These are phyloP conservation scores for Eurytoma californica DNA, from an alignment of 2,888 invertebrate genomes.

Conservation along the genomic window DNA sequence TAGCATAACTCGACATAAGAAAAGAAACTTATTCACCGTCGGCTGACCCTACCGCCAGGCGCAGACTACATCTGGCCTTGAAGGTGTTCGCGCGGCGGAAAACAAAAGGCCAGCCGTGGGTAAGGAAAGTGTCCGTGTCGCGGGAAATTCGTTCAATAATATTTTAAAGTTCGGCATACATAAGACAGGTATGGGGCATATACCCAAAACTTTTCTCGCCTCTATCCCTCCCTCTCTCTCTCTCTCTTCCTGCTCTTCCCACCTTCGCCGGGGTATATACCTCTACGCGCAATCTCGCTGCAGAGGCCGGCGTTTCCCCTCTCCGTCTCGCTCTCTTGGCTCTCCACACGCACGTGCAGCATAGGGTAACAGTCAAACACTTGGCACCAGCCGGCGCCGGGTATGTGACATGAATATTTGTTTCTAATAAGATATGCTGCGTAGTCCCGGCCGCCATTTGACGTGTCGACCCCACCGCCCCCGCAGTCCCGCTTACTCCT, in stretches of 20 bases:
- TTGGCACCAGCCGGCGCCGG: conserved; percentile 74
- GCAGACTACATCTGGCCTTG: too few species aligned
- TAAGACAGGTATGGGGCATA: conserved; percentile 62
- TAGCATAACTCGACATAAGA: background rate
- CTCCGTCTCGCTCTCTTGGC: conserved; percentile 8
- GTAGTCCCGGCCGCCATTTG: conserved; percentile 66
- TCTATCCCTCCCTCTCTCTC: conserved; percentile 10
- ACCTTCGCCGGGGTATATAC: background rate
- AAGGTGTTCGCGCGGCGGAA: background rate
- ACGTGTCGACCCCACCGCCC: conserved; percentile 58
- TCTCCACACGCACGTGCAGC: conserved; percentile 71
- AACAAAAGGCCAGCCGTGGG: background rate
- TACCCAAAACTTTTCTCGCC: conserved; percentile 59
- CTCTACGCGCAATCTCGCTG: conserved; percentile 30
- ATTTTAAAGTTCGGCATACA: conserved; percentile 68
- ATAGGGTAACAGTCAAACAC: conserved; percentile 74
- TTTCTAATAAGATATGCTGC: conserved; percentile 75
- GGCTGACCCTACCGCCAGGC: too few species aligned
- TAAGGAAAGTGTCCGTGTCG: conserved; percentile 2
- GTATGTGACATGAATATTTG: conserved; percentile 75
- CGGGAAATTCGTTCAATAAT: conserved; percentile 67
- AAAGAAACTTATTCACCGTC: conserved; percentile 15
- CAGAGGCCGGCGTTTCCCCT: background rate
- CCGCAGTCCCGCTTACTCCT: background rate
- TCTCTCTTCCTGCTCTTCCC: too few species aligned